Conservation (phyloP, 2,888 invertebrate genomes). For the Chrysodeixis includens region DNA sequence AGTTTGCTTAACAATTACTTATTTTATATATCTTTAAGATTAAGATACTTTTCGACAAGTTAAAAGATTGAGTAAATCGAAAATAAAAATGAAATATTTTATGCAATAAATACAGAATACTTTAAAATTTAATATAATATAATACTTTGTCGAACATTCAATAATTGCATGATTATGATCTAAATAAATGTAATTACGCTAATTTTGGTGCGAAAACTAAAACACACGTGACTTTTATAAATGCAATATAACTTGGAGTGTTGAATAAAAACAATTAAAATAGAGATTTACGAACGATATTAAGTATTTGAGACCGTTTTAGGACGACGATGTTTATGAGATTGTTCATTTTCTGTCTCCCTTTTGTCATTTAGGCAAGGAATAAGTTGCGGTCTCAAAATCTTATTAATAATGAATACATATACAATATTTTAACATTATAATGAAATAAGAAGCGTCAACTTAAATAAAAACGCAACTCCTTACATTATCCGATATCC, state of each 20-base stretch:
- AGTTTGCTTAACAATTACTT: conserved; percentile 23
- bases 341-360: no score
- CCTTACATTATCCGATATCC: no score
- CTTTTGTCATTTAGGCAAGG: no score
- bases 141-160: conserved; percentile 58
- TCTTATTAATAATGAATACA: no score
- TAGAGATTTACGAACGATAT: no score
- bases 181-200: conserved; percentile 53
- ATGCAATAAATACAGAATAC: conserved; percentile 30
- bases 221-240: conserved; percentile 56
- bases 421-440: no score
- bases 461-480: no score
- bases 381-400: no score
- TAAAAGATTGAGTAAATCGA: background rate
- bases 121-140: conserved; percentile 40
- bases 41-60: background rate
- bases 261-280: no score
- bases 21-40: background rate
- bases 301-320: background rate
- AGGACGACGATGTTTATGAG: no score
- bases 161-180: conserved; percentile 47
- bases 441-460: no score
- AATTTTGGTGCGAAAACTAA: conserved; percentile 62
- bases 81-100: conserved; percentile 7
- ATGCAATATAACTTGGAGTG: conserved; percentile 42